Base-by-base conservation (phyloP, 1,140 invertebrate species). In the Dendrolimus kikuchii region DNA sequence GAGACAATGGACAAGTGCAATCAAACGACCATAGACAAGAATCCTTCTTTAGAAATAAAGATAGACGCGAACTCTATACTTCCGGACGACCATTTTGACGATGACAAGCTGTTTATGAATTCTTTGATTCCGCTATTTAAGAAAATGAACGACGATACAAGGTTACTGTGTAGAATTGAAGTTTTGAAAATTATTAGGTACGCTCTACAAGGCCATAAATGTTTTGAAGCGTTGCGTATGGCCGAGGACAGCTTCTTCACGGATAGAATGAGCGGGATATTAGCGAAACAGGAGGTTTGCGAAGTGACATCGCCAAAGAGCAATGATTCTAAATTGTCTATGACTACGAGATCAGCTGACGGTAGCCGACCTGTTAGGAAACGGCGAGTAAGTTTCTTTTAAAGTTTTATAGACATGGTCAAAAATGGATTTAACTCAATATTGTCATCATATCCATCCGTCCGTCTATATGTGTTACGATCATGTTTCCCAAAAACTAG, bases 91-190 rank as follows among this genome's bases (percentile, higher is more conserved):
- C 71, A 86, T 58, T 82, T 86, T 39, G 66, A 84, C 7, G 81
- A 86, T 46, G 81, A 86, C 38, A 81, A 71, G 50, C 48, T 82
- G 5, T 86, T 86, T 46, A 82, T 86, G 81, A 84, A 84, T 49
- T 86, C 82, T 0, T 58, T 86, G 1, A 57, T 86, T 42, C 81
- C 82, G 5, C 48, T 82, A 5, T 86, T 86, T 6, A 84, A 80
- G 52, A 86, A 82, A 48, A 86, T 86, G 80, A 71, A 77, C 37
- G 82, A 86, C 9, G 81, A 86, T 8, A 86, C 81, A 0, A 66
- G 81, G 44, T 57, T 83, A 5, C 40, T 81, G 4, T 86, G 80
- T 46, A 57, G 82, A 5, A 86, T 86, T 37, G 81, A 84, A 52
- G 77, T 83, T 0, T 49, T 86, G 38, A 86, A 86, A 51, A 86